Conservation (phyloP, 2,888 invertebrate genomes). For the Carpatolechia fugitivella region DNA sequence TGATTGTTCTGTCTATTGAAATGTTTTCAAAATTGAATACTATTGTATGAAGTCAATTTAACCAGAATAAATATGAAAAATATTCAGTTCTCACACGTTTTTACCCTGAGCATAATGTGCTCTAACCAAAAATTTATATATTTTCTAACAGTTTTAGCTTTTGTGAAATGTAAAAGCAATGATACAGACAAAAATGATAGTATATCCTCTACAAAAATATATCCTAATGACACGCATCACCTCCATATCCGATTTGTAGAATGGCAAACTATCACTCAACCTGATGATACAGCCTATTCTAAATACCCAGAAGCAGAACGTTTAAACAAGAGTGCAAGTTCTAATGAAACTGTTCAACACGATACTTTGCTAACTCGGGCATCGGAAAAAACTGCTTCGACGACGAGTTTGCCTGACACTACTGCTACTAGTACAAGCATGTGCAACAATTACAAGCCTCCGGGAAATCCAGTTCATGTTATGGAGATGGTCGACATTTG, state of each 20-base stretch:
- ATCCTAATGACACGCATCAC: not conserved
- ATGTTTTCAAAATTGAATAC: not conserved
- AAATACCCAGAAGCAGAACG: too few relatives aligned
- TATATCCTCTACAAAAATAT: not conserved
- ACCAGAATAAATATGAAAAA: not conserved
- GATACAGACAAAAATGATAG: not conserved
- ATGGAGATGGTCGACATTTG: slow-evolving; percentile 39
- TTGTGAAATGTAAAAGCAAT: not conserved
- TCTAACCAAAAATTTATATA: not conserved
- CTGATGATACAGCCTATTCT: too few relatives aligned
- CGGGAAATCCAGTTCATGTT: slow-evolving; percentile 24
- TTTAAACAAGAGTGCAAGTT: too few relatives aligned
- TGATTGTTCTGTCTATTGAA: not conserved
- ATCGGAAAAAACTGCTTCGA: too few relatives aligned
- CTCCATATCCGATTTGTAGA: too few relatives aligned
- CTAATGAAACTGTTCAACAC: too few relatives aligned
- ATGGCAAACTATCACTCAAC: too few relatives aligned
- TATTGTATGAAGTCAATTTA: not conserved
- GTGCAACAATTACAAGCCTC: not conserved
- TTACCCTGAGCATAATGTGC: not conserved
- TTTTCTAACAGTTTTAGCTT: not conserved
- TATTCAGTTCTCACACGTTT: not conserved
- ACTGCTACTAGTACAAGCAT: too few relatives aligned
- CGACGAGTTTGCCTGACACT: too few relatives aligned
- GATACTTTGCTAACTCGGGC: too few relatives aligned